phyloP scores from a whole-genome alignment of 2,797 vertebrate species.

The Hypotaenidia philippensis region DNA sequence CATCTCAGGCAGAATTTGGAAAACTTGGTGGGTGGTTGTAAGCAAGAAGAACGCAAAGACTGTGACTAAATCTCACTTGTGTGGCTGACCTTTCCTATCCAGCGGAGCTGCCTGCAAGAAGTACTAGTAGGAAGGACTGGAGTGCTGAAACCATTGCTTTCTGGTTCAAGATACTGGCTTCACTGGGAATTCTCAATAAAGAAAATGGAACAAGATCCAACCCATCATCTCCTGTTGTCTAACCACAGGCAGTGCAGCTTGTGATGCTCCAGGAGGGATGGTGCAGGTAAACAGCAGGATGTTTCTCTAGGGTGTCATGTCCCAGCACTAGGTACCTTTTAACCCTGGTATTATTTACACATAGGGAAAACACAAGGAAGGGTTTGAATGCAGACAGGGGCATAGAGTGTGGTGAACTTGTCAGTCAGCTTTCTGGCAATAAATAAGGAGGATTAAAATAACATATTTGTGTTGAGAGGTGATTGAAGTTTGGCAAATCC shows the following conservation, averaged over 20 bases:
- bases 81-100: neutral
- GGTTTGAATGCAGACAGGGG: neutral
- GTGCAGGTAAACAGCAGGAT: neutral
- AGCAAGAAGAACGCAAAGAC: neutral
- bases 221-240: neutral
- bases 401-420: neutral
- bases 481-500: slow-evolving; percentile 37
- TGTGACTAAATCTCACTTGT: neutral
- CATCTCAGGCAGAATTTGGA: neutral
- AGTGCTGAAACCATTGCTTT: neutral
- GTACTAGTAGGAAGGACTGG: neutral
- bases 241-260: accelerated
- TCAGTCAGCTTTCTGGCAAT: neutral
- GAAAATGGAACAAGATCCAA: neutral
- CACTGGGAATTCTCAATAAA: neutral
- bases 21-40: neutral
- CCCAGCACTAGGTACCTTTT: neutral
- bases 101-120: neutral
- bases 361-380: neutral
- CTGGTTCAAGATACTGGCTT: neutral
- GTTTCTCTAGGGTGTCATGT: neutral
- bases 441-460: slow-evolving; percentile 29
- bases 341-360: neutral
- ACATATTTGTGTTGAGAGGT: neutral
- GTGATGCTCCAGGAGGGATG: neutral